A percentile compares a stretch with the other conserved stretches of the same genome.
These are phyloP conservation scores for Antheraea mylitta DNA, from an alignment of 1,140 invertebrate genomes.

Conservation along the genomic window DNA sequence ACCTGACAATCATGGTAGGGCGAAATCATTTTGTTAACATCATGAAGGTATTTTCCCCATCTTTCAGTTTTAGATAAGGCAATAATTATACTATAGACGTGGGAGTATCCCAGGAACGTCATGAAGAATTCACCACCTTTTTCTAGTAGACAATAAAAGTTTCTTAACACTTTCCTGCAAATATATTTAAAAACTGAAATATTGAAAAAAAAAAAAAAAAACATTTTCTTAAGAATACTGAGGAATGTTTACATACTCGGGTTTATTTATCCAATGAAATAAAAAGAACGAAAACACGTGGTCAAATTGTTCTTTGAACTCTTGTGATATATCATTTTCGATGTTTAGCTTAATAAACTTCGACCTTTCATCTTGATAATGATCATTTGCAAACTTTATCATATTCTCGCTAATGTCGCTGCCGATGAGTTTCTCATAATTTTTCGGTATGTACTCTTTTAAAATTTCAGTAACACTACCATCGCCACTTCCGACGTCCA, in stretches of 20 bases:
- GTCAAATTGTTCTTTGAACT: too few relatives aligned
- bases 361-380: too few relatives aligned
- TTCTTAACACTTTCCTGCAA: constrained; percentile 81
- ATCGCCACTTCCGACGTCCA: constrained; percentile 91
- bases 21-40: constrained; percentile 83
- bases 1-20: constrained; percentile 81
- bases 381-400: constrained; percentile 82
- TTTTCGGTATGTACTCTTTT: too few relatives aligned
- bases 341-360: constrained; percentile 85
- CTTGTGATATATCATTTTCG: constrained; percentile 72
- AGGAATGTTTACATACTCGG: too few relatives aligned
- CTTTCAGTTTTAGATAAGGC: constrained; percentile 79
- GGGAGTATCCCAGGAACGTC: constrained; percentile 84
- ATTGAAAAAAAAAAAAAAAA: constrained; percentile 83
- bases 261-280: too few relatives aligned
- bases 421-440: constrained; percentile 77
- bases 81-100: constrained; percentile 85
- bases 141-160: constrained; percentile 82
- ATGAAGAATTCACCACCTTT: too few relatives aligned
- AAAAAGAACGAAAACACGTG: too few relatives aligned
- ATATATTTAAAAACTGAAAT: not conserved
- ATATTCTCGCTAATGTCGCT: constrained; percentile 86
- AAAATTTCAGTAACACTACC: too few relatives aligned
- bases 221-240: too few relatives aligned
- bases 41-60: constrained; percentile 84